A percentile compares a stretch with the other conserved stretches of the same genome.
Conservation (phyloP, 2,113 vertebrate genomes). For the Equus przewalskii region DNA sequence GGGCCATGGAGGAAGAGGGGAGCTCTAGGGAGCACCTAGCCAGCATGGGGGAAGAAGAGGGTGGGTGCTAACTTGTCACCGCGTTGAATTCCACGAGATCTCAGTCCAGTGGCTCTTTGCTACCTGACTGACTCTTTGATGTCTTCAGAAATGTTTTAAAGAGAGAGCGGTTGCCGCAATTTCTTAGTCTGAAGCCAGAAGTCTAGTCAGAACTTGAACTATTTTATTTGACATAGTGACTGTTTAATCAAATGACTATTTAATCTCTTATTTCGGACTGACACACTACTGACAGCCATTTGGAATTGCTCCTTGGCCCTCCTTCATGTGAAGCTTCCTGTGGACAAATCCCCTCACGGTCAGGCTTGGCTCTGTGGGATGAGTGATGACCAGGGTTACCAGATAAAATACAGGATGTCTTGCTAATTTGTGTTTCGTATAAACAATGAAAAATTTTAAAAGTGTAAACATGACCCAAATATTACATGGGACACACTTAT, state of each 20-base stretch:
- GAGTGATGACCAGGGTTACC: background rate
- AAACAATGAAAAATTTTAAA: background rate
- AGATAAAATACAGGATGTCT: background rate
- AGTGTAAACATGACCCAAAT: background rate
- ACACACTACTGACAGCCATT: background rate
- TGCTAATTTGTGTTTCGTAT: conserved; percentile 1
- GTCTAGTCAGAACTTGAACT: background rate
- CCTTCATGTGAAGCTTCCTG: background rate
- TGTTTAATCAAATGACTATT: background rate
- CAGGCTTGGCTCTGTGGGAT: background rate
- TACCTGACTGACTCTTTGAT: background rate
- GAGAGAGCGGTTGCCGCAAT: background rate
- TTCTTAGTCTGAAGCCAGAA: background rate
- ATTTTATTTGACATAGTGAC: too few relatives aligned
- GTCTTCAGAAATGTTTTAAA: conserved; percentile 6
- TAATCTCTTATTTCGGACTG: background rate
- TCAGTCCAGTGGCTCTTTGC: background rate
- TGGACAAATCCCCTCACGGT: background rate
- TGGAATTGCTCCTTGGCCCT: background rate
- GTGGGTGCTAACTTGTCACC: background rate
- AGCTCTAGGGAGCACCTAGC: background rate
- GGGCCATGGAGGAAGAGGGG: too few relatives aligned
- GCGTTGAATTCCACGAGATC: background rate
- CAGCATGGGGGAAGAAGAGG: background rate
- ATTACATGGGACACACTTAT: background rate